Evolutionary conservation across 1,140 invertebrate genomes (phyloP).

Genomic region (Pararge aegeria): DNA sequence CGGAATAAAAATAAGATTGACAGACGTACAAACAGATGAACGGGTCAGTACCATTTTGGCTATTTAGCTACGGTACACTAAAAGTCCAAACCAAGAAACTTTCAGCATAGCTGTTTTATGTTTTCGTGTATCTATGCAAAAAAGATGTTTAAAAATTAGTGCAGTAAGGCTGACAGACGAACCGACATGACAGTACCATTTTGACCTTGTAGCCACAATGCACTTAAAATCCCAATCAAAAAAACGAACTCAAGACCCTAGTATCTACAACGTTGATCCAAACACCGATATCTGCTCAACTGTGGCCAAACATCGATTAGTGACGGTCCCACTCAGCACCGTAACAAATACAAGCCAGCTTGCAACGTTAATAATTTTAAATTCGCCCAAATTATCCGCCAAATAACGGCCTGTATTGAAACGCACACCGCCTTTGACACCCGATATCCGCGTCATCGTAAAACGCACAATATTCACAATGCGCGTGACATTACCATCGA

Average conservation of each 20-base stretch:
- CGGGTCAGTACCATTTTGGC: too few relatives aligned
- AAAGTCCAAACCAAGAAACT: too few relatives aligned
- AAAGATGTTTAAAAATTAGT: too few relatives aligned
- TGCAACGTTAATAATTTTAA: slow-evolving; percentile 39
- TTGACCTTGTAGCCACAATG: too few relatives aligned
- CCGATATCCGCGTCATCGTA: slow-evolving; percentile 33
- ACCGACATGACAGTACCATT: too few relatives aligned
- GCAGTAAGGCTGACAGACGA: too few relatives aligned
- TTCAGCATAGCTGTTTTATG: too few relatives aligned
- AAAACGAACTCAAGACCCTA: not conserved
- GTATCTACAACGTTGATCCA: not conserved
- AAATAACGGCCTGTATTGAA: slow-evolving; percentile 33
- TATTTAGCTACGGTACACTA: too few relatives aligned
- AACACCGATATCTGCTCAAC: not conserved
- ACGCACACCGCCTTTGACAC: slow-evolving; percentile 42
- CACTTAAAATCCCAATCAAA: not conserved
- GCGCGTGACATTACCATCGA: slow-evolving; percentile 24
- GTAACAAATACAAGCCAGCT: not conserved
- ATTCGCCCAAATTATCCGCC: slow-evolving; percentile 45
- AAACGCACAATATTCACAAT: not conserved
- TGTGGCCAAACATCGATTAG: not conserved
- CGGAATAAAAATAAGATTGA: too few relatives aligned
- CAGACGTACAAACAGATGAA: too few relatives aligned
- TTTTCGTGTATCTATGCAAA: too few relatives aligned
- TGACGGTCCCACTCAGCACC: not conserved